These are phyloP conservation scores for Sipha flava DNA, from an alignment of 1,140 invertebrate genomes.

Conservation along the genomic window DNA sequence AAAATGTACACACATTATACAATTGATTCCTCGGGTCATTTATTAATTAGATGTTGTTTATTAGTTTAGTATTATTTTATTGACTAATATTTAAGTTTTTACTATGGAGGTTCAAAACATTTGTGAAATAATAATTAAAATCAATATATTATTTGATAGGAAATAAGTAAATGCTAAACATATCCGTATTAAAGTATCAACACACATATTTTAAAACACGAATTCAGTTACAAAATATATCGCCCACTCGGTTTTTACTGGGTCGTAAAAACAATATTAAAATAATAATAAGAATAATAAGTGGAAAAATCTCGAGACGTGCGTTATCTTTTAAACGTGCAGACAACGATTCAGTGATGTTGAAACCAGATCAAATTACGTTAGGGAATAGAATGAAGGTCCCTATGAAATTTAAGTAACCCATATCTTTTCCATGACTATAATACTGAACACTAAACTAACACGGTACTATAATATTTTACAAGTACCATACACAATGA, in stretches of 20 bases:
- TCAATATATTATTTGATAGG: too few species aligned
- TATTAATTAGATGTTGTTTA: too few species aligned
- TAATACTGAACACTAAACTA: neutral
- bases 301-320: constrained; percentile 12
- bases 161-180: neutral
- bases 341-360: neutral
- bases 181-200: neutral
- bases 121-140: too few species aligned
- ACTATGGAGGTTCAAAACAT: too few species aligned
- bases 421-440: neutral
- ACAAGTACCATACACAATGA: neutral
- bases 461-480: neutral
- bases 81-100: too few species aligned
- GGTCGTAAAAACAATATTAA: constrained; percentile 1
- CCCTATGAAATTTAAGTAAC: neutral
- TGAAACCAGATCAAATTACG: constrained; percentile 16
- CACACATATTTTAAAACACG: neutral
- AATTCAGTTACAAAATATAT: constrained; percentile 1
- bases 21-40: too few species aligned
- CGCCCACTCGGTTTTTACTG: constrained; percentile 12
- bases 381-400: neutral
- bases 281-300: neutral
- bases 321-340: constrained; percentile 8
- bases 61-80: too few species aligned
- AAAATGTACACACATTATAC: too few species aligned